These are phyloP conservation scores for Catostylus mosaicus DNA, from an alignment of 30 jellyfish, hydroid and myxozoan genomes.

Conservation along the genomic window DNA sequence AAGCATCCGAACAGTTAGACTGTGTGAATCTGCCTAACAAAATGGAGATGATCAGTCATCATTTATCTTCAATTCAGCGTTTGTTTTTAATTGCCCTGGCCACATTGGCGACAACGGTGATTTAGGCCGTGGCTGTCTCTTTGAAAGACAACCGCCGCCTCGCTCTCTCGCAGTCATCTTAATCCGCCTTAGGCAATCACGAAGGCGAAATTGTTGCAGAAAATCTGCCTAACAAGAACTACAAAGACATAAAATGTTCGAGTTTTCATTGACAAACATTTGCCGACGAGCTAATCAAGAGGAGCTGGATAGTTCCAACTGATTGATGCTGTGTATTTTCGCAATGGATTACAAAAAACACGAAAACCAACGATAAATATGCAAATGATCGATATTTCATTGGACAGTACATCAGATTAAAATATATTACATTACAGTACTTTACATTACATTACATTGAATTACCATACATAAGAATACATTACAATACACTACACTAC, in stretches of 20 bases:
- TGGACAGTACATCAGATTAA: too few species aligned
- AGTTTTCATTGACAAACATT: not conserved
- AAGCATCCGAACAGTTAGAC: not conserved
- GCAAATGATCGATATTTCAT: too few species aligned
- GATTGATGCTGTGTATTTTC: too few species aligned
- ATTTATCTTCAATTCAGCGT: conserved; percentile 3
- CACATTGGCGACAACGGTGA: conserved; percentile 22
- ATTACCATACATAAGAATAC: too few species aligned
- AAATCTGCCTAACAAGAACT: not conserved
- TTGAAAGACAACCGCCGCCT: conserved; percentile 39
- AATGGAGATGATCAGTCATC: not conserved
- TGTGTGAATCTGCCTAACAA: not conserved
- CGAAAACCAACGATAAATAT: too few species aligned
- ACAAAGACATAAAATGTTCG: not conserved
- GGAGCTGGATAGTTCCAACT: too few species aligned
- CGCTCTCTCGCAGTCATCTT: not conserved
- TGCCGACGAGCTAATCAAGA: not conserved
- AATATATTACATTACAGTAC: too few species aligned
- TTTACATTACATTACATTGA: too few species aligned
- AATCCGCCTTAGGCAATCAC: not conserved
- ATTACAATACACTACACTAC: too few species aligned
- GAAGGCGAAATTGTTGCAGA: not conserved
- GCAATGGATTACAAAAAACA: too few species aligned
- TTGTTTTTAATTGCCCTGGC: not conserved
- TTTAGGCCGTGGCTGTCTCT: not conserved